These are phyloP conservation scores for Nematopogon swammerdamellus DNA, from an alignment of 2,888 invertebrate species.

Conservation along the genomic window DNA sequence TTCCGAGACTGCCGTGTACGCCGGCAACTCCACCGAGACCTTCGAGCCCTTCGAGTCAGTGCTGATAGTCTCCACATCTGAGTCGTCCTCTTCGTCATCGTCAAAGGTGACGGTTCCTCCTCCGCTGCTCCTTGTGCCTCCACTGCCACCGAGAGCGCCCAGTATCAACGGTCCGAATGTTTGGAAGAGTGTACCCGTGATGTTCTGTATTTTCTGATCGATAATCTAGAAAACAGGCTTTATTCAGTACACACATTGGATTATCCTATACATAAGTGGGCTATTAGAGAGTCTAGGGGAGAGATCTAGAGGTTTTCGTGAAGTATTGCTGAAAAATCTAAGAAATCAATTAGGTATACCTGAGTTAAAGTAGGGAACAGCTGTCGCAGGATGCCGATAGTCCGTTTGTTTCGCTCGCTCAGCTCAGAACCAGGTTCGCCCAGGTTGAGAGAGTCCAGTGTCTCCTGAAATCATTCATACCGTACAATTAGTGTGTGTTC, in stretches of 20 bases:
- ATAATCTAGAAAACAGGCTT: constrained; percentile 59
- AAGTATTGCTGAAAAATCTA: too few relatives aligned
- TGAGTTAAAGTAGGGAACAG: constrained; percentile 72
- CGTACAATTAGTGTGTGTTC: too few relatives aligned
- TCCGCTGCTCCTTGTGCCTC: constrained; percentile 32
- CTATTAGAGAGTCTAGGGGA: too few relatives aligned
- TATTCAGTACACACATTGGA: neutral
- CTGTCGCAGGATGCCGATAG: constrained; percentile 71
- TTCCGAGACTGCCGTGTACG: too few relatives aligned
- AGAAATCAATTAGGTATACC: too few relatives aligned
- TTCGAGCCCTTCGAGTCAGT: too few relatives aligned
- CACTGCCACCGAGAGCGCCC: constrained; percentile 46
- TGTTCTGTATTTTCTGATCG: constrained; percentile 74
- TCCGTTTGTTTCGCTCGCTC: constrained; percentile 71
- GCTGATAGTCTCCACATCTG: constrained; percentile 47
- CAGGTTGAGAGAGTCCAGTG: constrained; percentile 64
- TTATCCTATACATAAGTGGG: too few relatives aligned
- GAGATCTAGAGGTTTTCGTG: too few relatives aligned
- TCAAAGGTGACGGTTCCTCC: constrained; percentile 54
- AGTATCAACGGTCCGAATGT: constrained; percentile 73
- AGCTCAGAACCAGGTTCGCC: constrained; percentile 62
- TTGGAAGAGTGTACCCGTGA: constrained; percentile 69
- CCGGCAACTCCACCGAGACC: too few relatives aligned
- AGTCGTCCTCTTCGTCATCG: constrained; percentile 58
- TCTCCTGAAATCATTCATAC: constrained; percentile 45